Percentiles rank a stretch among this genome's conserved stretches.
These are phyloP conservation scores for Microctenopoma lineatum DNA, from an alignment of 2,797 vertebrate species.

Conservation along the genomic window DNA sequence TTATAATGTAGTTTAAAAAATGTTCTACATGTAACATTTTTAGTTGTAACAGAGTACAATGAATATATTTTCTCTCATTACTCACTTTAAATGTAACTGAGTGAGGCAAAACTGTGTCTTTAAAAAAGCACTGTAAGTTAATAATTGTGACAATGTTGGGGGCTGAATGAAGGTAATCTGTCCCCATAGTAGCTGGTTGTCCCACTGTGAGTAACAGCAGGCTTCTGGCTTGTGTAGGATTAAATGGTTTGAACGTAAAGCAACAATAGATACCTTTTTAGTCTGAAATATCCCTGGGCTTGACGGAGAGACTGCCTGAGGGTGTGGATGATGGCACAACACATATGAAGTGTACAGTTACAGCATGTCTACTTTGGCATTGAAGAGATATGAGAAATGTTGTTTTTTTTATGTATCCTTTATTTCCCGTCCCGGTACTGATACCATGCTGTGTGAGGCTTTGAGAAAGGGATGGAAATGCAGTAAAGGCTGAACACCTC, in stretches of 20 bases:
- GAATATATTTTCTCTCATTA: slow-evolving; percentile 17
- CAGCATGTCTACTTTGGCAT: slow-evolving; percentile 21
- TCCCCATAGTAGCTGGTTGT: slow-evolving; percentile 26
- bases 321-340: slow-evolving; percentile 17
- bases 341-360: slow-evolving; percentile 34
- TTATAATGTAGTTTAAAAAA: too few relatives aligned
- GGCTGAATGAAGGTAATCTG: slow-evolving; percentile 5
- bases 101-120: too few relatives aligned
- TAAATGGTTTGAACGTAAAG: slow-evolving; percentile 49
- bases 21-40: too few relatives aligned
- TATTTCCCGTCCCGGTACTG: slow-evolving; percentile 19
- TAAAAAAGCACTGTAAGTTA: not conserved
- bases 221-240: slow-evolving; percentile 31
- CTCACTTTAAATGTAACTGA: slow-evolving; percentile 2
- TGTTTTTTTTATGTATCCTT: slow-evolving; percentile 34
- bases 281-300: slow-evolving; percentile 41
- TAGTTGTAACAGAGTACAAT: slow-evolving; percentile 9
- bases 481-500: slow-evolving; percentile 32
- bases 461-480: slow-evolving; percentile 39
- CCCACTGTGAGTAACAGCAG: slow-evolving; percentile 24
- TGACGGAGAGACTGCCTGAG: slow-evolving; percentile 25
- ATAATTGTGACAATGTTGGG: not conserved
- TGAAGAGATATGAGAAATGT: slow-evolving; percentile 38
- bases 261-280: slow-evolving; percentile 51
- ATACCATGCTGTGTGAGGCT: slow-evolving; percentile 55